Evolutionary conservation across 2,797 vertebrate genomes (phyloP).

Genomic region (Danio kyathit): DNA sequence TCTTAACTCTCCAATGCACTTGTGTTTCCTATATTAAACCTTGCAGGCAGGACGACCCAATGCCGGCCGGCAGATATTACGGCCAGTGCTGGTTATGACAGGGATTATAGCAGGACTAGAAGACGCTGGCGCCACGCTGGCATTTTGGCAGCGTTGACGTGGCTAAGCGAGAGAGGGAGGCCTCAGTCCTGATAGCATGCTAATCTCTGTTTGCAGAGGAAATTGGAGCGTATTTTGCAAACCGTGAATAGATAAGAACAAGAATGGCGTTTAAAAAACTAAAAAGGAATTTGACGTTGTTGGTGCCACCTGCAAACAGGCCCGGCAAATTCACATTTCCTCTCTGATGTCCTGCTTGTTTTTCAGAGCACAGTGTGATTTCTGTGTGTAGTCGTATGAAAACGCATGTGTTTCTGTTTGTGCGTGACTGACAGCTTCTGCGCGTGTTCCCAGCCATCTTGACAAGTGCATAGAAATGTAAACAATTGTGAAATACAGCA

Average conservation of each 20-base stretch:
- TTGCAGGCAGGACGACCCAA: constrained; percentile 67
- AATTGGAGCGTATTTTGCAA: constrained; percentile 47
- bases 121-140: constrained; percentile 62
- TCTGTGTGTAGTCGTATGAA: neutral
- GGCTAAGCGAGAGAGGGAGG: constrained; percentile 59
- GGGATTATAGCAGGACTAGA: constrained; percentile 52
- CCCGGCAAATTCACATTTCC: constrained; percentile 25
- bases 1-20: constrained; percentile 65
- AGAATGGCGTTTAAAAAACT: constrained; percentile 24
- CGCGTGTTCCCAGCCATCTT: no score
- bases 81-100: constrained; percentile 66
- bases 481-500: no score
- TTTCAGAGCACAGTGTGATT: neutral
- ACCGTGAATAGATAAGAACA: constrained; percentile 45
- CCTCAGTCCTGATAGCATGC: constrained; percentile 57
- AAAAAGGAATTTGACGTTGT: constrained; percentile 20
- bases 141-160: constrained; percentile 63
- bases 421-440: no score
- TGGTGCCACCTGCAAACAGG: constrained; percentile 33
- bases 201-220: constrained; percentile 64
- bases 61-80: constrained; percentile 75
- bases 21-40: constrained; percentile 77
- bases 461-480: no score
- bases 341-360: constrained; percentile 18
- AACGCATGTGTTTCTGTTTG: neutral